Conservation (phyloP, 2,113 vertebrate genomes). For the Tragelaphus buxtoni region DNA sequence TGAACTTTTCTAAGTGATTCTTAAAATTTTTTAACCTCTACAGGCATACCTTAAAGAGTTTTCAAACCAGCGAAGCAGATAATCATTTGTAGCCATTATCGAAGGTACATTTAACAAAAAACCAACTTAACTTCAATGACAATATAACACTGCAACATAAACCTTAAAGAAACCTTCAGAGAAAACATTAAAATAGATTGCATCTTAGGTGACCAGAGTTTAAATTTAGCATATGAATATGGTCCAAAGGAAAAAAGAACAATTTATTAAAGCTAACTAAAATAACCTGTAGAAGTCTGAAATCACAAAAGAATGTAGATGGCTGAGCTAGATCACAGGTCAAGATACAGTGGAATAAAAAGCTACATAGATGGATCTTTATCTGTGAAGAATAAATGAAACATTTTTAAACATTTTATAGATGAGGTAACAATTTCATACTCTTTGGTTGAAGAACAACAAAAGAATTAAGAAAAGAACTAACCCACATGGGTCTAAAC, state of each 20-base stretch:
- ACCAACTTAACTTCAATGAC: conserved; percentile 66
- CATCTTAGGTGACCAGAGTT: conserved; percentile 13
- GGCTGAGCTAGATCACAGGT: background rate
- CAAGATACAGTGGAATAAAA: background rate
- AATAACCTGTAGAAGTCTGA: background rate
- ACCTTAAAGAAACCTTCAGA: conserved; percentile 70
- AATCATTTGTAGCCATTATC: conserved; percentile 73
- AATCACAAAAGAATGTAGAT: background rate
- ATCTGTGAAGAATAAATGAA: background rate
- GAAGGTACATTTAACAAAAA: conserved; percentile 72
- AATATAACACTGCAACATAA: conserved; percentile 66
- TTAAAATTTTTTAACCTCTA: conserved; percentile 68
- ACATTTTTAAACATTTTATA: background rate
- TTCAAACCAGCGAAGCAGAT: conserved; percentile 76
- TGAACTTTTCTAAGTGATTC: conserved; percentile 70
- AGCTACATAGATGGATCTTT: background rate
- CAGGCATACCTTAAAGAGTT: conserved; percentile 66
- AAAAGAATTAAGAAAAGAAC: background rate
- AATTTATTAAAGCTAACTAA: background rate
- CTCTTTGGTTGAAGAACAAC: background rate
- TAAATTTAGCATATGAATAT: conserved; percentile 18
- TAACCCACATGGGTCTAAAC: background rate
- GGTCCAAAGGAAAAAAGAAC: background rate
- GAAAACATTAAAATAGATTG: conserved; percentile 63
- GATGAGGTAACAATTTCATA: background rate